phyloP scores from a whole-genome alignment of 2,113 vertebrate species.

The Trichomycterus rosablanca region DNA sequence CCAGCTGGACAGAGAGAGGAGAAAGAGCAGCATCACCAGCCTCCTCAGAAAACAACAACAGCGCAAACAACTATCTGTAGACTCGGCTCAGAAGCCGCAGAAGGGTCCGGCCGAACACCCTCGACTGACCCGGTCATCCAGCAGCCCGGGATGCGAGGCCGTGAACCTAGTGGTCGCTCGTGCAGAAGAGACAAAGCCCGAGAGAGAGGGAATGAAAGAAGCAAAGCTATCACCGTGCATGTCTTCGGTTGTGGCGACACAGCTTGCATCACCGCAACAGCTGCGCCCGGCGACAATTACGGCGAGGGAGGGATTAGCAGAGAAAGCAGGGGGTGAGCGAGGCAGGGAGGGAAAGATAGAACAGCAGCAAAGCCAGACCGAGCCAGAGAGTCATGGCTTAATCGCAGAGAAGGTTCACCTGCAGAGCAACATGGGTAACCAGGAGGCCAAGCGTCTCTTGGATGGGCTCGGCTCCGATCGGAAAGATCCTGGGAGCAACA shows the following conservation, averaged over 20 bases:
- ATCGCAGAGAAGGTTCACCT: conserved; percentile 63
- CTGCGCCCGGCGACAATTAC: conserved; percentile 55
- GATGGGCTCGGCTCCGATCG: conserved; percentile 64
- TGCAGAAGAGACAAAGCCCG: conserved; percentile 58
- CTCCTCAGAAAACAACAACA: conserved; percentile 60
- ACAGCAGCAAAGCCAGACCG: conserved; percentile 17
- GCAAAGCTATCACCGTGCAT: conserved; percentile 54
- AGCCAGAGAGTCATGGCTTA: conserved; percentile 67
- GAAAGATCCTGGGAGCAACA: conserved; percentile 72
- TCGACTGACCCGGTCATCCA: conserved; percentile 65
- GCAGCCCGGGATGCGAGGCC: conserved; percentile 81
- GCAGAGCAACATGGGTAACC: conserved; percentile 85
- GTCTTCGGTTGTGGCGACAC: conserved; percentile 59
- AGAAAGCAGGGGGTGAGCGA: conserved; percentile 38
- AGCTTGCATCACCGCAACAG: conserved; percentile 54
- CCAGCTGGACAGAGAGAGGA: conserved; percentile 52
- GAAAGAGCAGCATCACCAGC: conserved; percentile 64
- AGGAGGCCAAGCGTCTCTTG: conserved; percentile 78
- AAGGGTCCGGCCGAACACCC: conserved; percentile 71
- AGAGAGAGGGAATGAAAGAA: conserved; percentile 64
- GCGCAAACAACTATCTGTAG: conserved; percentile 45
- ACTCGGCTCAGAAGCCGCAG: conserved; percentile 47
- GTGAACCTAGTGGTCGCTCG: conserved; percentile 70
- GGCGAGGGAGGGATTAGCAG: conserved; percentile 54
- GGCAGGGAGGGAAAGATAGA: conserved; percentile 40